phyloP scores from a whole-genome alignment of 1,140 invertebrate genomes.

The Listronotus oregonensis region DNA sequence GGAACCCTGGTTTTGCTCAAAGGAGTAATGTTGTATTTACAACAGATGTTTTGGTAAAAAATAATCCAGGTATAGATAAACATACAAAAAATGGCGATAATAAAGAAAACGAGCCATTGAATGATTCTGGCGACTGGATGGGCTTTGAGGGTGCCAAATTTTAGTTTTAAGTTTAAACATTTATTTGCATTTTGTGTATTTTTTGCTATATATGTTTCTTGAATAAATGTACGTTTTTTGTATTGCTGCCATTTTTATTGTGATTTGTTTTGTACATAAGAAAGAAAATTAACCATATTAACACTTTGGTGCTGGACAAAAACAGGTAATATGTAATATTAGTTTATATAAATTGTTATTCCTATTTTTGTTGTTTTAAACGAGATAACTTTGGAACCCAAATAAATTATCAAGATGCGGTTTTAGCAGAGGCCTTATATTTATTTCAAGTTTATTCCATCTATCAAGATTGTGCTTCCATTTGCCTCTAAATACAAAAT shows the following conservation, averaged over 20 bases:
- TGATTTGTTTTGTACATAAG: slow-evolving; percentile 23
- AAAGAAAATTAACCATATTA: slow-evolving; percentile 6
- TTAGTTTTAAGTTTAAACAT: slow-evolving; percentile 24
- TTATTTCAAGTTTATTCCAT: no score
- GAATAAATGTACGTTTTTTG: slow-evolving; percentile 27
- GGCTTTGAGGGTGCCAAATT: slow-evolving; percentile 52
- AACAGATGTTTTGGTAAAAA: slow-evolving; percentile 28
- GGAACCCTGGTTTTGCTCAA: not conserved
- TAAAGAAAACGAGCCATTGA: slow-evolving; percentile 35
- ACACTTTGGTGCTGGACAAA: slow-evolving; percentile 9
- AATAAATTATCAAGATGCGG: no score
- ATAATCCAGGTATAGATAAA: not conserved
- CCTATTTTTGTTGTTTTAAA: not conserved
- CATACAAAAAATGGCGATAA: slow-evolving; percentile 2
- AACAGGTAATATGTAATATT: slow-evolving; percentile 19
- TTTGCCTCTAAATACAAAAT: no score
- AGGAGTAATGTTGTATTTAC: slow-evolving; percentile 19
- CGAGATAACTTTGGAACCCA: no score
- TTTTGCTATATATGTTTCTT: slow-evolving; percentile 20
- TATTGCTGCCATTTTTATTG: slow-evolving; percentile 6
- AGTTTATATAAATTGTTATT: slow-evolving; percentile 5
- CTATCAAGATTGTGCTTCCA: no score
- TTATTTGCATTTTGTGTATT: slow-evolving; percentile 16
- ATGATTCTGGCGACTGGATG: slow-evolving; percentile 53
- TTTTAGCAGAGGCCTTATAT: no score